Base-by-base conservation (phyloP, 2,797 vertebrate species). In the Echeneis naucrates region DNA sequence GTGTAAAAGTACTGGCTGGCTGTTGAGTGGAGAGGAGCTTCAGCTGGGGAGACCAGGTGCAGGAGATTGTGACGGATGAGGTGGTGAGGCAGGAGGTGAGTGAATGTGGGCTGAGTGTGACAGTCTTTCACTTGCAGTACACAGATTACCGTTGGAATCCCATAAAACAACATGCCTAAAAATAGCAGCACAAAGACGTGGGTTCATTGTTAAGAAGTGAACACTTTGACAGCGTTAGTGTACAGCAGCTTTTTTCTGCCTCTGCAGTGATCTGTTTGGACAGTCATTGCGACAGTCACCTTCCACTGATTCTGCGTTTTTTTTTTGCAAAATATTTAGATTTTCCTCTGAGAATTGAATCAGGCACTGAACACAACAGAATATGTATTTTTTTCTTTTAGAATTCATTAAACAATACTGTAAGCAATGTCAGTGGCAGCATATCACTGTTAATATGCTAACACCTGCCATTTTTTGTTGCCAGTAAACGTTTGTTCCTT, bases 261-360 rank as follows among this genome's bases (percentile, higher is more conserved):
- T 81, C 47, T 51, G 59, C 62, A 72, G 2, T 65, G 48, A 70
- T 80, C 57, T 65, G 66, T 72, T 68, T 52, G 74, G 82, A 76
- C 68, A 53, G 13, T 45, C 78, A 68, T 63, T 5, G 2, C 63
- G 48, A 52, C 67, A 64, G 51, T 68, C 76, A 77, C 27, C 71
- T 58, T 65, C 35, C 57, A 54, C 47, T 1, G n/a, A 62, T 33
- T 26, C 17, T 42, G 24, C 48, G 24, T 24, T 48, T 42, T 30
- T n/a, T n/a, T n/a, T 67, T 52, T 68, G 40, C 59, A 50, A 77
- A 60, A 53, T 60, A 65, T 64, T 76, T 54, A 55, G 71, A 52
- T 11, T 47, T 37, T 55, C 63, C 27, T 75, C 64, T 63, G 45
- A 60, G 7, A 30, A 38, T 75, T 69, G 62, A 65, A 67, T 77